Evolutionary conservation across 2,888 invertebrate species (phyloP), one percentile per base, ranked within the genome.

Genomic region (Athalia circularis): DNA sequence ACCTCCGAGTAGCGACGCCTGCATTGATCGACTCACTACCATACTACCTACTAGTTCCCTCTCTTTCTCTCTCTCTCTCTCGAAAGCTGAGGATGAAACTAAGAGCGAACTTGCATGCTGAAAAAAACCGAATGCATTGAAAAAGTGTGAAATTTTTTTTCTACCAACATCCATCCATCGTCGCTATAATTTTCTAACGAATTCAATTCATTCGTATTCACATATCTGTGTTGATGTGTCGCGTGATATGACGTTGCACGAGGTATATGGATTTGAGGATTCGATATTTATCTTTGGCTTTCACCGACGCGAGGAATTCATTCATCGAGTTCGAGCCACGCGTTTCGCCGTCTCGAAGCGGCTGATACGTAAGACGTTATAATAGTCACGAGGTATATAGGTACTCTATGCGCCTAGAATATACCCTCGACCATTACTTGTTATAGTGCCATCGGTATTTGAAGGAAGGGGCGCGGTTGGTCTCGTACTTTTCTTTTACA

Each of bases 1-100:
- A 90, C 90, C 90, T 90, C 89, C 88, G 88, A 88, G 89, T 89
- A 29, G 52, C 90, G 88, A 89, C 89, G 89, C 90, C 88, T 89
- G 88, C 84, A 90, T 90, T 89, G 90, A 90, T 90, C 89, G 88
- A 86, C 86, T 86, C 87, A 87, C 29, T 29, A n/a, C n/a, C n/a
- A n/a, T n/a, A n/a, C n/a, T 84, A 15, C 61, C 13, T 11, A 52
- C 52, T 52, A 7, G 11, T 11, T 52, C 52, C 7, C 52, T 52
- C 52, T 11, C 54, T 5, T 54, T 11, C 54, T 6, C 0, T 4
- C 7, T 9, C 11, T 3, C 15, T 3, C 52, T 43, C 43, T 5
- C 11, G 43, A 43, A 70, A 15, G 29, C 50, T 29, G 29, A 29
- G 29, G 29, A 29, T 29, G 29, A 29, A 29, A 29, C 29, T 45